phyloP scores from a whole-genome alignment of 2,888 invertebrate genomes.

The Caenorhabditis imperialis region DNA sequence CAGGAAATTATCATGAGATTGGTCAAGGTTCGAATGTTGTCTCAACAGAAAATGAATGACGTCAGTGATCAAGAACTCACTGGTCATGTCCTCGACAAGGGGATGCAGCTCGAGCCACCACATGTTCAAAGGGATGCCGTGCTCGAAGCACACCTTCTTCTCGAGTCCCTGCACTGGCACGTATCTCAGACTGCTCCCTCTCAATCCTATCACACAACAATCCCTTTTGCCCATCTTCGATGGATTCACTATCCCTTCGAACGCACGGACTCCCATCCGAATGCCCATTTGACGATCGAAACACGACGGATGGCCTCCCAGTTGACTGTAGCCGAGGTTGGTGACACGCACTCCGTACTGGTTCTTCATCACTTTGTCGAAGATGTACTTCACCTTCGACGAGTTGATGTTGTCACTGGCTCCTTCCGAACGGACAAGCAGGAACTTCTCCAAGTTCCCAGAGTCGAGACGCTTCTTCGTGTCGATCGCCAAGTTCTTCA shows the following conservation, averaged over 20 bases:
- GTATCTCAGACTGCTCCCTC: slow-evolving; percentile 44
- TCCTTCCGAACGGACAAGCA: slow-evolving; percentile 45
- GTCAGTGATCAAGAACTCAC: slow-evolving; percentile 25
- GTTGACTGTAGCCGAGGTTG: slow-evolving; percentile 96
- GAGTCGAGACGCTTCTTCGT: slow-evolving; percentile 27
- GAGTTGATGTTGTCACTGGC: slow-evolving; percentile 23
- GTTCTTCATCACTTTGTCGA: slow-evolving; percentile 37
- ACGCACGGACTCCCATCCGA: slow-evolving; percentile 98
- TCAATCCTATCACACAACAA: slow-evolving; percentile 50
- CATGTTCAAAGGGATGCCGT: slow-evolving; percentile 34
- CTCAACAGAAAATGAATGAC: too few species aligned
- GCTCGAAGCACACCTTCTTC: slow-evolving; percentile 43
- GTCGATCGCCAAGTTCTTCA: slow-evolving; percentile 24
- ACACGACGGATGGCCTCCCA: slow-evolving; percentile 96
- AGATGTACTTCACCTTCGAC: slow-evolving; percentile 14
- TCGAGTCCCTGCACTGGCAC: slow-evolving; percentile 45
- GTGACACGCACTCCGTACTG: slow-evolving; percentile 84
- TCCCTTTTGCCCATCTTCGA: slow-evolving; percentile 48
- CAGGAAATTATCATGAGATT: neutral
- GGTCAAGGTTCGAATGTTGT: slow-evolving; percentile 1
- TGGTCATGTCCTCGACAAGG: slow-evolving; percentile 42
- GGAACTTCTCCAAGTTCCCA: slow-evolving; percentile 33
- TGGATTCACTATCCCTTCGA: slow-evolving; percentile 78
- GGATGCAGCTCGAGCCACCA: slow-evolving; percentile 51
- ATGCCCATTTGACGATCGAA: slow-evolving; percentile 96